Conservation (phyloP, 2,797 vertebrate species). For the Loriculus beryllinus region DNA sequence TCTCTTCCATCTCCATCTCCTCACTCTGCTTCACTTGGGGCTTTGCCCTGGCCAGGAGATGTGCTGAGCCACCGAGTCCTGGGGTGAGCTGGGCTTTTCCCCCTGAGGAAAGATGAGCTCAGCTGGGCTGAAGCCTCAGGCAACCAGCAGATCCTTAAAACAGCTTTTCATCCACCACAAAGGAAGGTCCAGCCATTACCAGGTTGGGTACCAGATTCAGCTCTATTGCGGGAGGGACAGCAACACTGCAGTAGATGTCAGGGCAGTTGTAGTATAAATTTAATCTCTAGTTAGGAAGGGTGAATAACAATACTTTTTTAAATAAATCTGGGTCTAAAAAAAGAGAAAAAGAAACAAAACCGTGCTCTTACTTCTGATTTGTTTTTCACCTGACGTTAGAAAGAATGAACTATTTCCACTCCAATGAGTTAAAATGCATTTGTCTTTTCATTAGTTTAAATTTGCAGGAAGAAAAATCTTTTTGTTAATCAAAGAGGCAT, state of each 20-base stretch:
- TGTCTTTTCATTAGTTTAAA: not conserved
- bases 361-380: not conserved
- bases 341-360: not conserved
- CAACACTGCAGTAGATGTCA: accelerated
- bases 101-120: accelerated
- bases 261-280: not conserved
- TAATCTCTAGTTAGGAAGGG: not conserved
- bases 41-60: not conserved
- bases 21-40: accelerated
- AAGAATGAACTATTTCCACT: not conserved
- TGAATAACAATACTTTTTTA: not conserved
- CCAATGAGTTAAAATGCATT: not conserved
- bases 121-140: not conserved
- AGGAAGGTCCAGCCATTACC: accelerated
- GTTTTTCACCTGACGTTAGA: not conserved
- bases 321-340: not conserved
- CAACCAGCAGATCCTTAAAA: accelerated
- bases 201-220: accelerated
- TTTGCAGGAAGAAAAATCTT: not conserved
- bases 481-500: not conserved
- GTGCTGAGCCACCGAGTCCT: not conserved
- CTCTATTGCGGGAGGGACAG: accelerated
- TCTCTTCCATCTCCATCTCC: not conserved
- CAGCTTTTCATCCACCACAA: not conserved
- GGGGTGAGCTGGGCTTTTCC: not conserved